phyloP scores from a whole-genome alignment of 1,140 invertebrate genomes.

The Cecropterus lyciades region DNA sequence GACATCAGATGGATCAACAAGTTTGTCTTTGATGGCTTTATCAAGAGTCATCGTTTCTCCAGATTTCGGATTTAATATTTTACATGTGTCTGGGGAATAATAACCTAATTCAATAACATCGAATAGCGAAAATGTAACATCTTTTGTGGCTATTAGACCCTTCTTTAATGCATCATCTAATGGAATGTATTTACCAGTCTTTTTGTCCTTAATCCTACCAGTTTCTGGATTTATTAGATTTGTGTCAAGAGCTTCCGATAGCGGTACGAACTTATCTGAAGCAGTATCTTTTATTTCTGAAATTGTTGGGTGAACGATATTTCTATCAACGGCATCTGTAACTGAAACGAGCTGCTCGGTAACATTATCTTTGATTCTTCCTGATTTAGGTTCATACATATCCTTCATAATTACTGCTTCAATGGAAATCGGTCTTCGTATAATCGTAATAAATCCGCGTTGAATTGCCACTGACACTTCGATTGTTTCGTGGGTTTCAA shows the following conservation, averaged over 20 bases:
- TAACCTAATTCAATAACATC: conserved; percentile 92
- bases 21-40: conserved; percentile 89
- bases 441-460: conserved; percentile 88
- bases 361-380: conserved; percentile 89
- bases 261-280: conserved; percentile 87
- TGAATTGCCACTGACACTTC: conserved; percentile 89
- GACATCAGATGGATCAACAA: conserved; percentile 89
- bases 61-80: conserved; percentile 91
- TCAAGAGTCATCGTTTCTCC: conserved; percentile 90
- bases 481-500: conserved; percentile 87
- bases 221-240: conserved; percentile 89
- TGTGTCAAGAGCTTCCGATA: conserved; percentile 88
- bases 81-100: conserved; percentile 90
- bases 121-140: conserved; percentile 88
- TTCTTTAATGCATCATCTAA: conserved; percentile 89
- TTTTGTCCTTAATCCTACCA: conserved; percentile 88
- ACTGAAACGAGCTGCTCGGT: conserved; percentile 89
- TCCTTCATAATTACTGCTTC: conserved; percentile 90
- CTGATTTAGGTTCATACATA: conserved; percentile 89
- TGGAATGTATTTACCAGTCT: conserved; percentile 87
- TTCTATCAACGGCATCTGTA: conserved; percentile 90
- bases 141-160: conserved; percentile 89
- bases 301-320: conserved; percentile 92
- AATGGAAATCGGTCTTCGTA: conserved; percentile 90
- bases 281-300: conserved; percentile 92